Percentiles rank a stretch among this genome's conserved stretches.
These are phyloP conservation scores for Terrapene triunguis DNA, from an alignment of 2,113 vertebrate genomes.

Conservation along the genomic window DNA sequence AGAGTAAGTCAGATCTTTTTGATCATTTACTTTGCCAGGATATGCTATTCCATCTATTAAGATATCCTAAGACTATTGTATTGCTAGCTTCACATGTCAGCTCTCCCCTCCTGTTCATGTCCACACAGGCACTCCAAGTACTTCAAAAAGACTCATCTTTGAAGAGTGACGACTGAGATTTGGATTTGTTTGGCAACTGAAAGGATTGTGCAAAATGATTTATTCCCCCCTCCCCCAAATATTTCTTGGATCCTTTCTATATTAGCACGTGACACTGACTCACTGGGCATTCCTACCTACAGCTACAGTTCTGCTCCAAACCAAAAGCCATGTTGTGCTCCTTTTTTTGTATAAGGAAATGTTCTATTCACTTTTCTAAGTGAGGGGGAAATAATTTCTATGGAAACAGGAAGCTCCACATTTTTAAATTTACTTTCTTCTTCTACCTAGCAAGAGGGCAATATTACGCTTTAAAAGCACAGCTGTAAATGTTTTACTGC, in stretches of 20 bases:
- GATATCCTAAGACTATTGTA: not conserved
- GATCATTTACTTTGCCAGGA: not conserved
- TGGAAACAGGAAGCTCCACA: not conserved
- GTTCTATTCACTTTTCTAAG: not conserved
- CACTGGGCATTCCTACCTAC: not conserved
- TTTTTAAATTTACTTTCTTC: not conserved
- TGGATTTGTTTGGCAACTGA: not conserved
- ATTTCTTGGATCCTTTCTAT: not conserved
- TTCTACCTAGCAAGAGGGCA: not conserved
- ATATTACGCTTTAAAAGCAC: not conserved
- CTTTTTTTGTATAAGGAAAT: not conserved
- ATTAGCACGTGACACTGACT: not conserved
- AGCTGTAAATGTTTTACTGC: not conserved
- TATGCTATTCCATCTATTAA: not conserved
- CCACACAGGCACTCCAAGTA: not conserved
- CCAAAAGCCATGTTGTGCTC: not conserved
- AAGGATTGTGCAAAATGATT: not conserved
- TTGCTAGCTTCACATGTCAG: not conserved
- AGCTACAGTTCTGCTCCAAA: not conserved
- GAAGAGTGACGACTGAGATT: not conserved
- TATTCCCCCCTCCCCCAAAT: too few relatives aligned
- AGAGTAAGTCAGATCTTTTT: not conserved
- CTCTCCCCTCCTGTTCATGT: not conserved
- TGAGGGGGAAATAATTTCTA: not conserved
- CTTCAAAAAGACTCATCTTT: not conserved